phyloP scores from a whole-genome alignment of 2,888 invertebrate species.

The Drosophila nigricruria region DNA sequence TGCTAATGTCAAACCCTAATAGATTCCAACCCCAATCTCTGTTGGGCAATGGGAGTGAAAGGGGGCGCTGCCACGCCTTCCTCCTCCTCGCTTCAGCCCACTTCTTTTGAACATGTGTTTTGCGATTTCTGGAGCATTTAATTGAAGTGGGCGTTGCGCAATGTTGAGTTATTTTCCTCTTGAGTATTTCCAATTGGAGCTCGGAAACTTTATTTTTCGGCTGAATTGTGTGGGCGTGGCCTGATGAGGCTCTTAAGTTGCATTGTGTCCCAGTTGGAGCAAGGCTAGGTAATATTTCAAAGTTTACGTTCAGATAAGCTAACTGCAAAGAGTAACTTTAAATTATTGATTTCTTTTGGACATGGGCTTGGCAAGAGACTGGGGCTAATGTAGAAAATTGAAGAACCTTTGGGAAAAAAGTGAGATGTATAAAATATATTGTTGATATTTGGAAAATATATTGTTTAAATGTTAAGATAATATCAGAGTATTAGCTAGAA shows the following conservation, averaged over 20 bases:
- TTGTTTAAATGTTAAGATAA: neutral
- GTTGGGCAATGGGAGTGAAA: neutral
- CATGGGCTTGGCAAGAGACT: too few relatives aligned
- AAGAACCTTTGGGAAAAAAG: slow-evolving; percentile 3
- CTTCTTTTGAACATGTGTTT: slow-evolving; percentile 64
- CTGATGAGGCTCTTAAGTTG: slow-evolving; percentile 54
- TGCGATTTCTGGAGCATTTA: slow-evolving; percentile 68
- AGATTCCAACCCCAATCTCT: slow-evolving; percentile 53
- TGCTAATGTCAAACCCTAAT: slow-evolving; percentile 79
- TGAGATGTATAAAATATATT: neutral
- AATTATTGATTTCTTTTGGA: neutral
- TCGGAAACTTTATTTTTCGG: slow-evolving; percentile 24
- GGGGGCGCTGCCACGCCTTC: neutral
- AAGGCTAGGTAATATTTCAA: slow-evolving; percentile 42
- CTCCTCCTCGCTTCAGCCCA: neutral
- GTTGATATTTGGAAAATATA: neutral
- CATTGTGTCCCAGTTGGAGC: slow-evolving; percentile 30
- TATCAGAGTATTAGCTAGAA: neutral
- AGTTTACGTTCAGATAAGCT: slow-evolving; percentile 8
- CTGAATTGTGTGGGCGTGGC: slow-evolving; percentile 53
- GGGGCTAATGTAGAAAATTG: neutral
- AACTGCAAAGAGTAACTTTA: slow-evolving; percentile 2
- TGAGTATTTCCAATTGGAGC: slow-evolving; percentile 61
- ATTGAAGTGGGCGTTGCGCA: slow-evolving; percentile 58
- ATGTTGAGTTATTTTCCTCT: slow-evolving; percentile 71